Conservation (phyloP, 2,797 vertebrate genomes). For the Denticeps clupeoides region DNA sequence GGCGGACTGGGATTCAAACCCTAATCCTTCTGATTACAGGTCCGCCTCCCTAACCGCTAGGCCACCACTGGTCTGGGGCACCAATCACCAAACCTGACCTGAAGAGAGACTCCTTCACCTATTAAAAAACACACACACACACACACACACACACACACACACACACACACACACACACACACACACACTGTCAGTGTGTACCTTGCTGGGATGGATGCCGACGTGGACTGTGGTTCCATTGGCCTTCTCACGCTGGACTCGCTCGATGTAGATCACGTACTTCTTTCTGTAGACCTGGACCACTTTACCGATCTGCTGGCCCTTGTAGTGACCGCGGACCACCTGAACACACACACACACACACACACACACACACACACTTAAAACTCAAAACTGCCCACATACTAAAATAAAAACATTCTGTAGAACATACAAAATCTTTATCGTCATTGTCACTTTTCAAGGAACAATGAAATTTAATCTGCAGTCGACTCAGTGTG, state of each 20-base stretch:
- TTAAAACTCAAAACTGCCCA: not conserved
- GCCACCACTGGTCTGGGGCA: too few species aligned
- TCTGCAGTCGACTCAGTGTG: too few species aligned
- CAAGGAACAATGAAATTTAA: too few species aligned
- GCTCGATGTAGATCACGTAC: conserved; percentile 88
- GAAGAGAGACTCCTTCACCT: conserved; percentile 72
- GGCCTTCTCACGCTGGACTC: conserved; percentile 92
- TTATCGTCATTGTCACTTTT: too few species aligned
- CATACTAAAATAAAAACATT: too few species aligned
- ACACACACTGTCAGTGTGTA: conserved; percentile 23
- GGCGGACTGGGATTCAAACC: too few species aligned
- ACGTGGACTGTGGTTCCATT: conserved; percentile 88
- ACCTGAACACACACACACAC: conserved; percentile 51
- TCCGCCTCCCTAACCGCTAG: too few species aligned
- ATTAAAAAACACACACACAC: conserved; percentile 45
- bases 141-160: not conserved
- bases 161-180: not conserved
- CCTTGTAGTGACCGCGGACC: conserved; percentile 88
- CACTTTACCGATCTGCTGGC: conserved; percentile 91
- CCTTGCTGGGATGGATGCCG: conserved; percentile 94
- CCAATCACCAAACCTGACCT: too few species aligned
- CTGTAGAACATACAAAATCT: too few species aligned
- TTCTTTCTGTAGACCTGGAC: conserved; percentile 95
- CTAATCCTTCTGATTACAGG: too few species aligned
- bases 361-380: not conserved